Evolutionary conservation across 2,888 invertebrate species (phyloP), one percentile per base, ranked within the genome.

Genomic region (Vannuccia rotundouncinata): DNA sequence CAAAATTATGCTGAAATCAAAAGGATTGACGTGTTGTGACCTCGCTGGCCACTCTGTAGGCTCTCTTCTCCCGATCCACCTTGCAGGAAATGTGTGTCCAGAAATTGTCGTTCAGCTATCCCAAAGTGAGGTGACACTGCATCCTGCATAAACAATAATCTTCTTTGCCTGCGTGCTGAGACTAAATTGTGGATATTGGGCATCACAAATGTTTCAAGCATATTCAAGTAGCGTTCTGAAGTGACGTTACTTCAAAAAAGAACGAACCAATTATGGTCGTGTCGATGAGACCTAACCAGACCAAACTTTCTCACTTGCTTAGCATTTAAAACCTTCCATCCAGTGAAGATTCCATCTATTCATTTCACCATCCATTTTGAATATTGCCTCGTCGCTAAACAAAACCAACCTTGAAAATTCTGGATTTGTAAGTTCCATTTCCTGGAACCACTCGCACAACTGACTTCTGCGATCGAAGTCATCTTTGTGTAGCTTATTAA

Each of bases 181-280:
- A 66, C 13, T 66, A 66, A 66, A 66, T 66, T 66, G 66, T 66
- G 66, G 66, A 66, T 66, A 66, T 22, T 66, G 66, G 10, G 66
- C 66, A 66, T 66, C 66, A 66, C 2, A 66, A n/a, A 66, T 66
- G 66, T 66, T 66, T 66, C 66, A 66, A 66, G 66, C 66, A 66
- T 66, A 5, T 66, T 66, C 66, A 66, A 66, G 25, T 66, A n/a
- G 66, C 22, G 13, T 66, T 66, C 66, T 66, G 22, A 17, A 66
- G 10, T 66, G 66, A 66, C 66, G 66, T 66, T 66, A 66, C 66
- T 66, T 66, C 66, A 66, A 66, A 66, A 66, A 66, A 66, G 66
- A 66, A 66, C 10, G 66, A 27, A 66, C 66, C 66, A 22, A 66
- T 66, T 66, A 66, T 66, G 66, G 25, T 66, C 66, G 66, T 66